Evolutionary conservation across 2,888 invertebrate genomes (phyloP), one percentile per base, ranked within the genome.

Genomic region (Dryocosmus kuriphilus): DNA sequence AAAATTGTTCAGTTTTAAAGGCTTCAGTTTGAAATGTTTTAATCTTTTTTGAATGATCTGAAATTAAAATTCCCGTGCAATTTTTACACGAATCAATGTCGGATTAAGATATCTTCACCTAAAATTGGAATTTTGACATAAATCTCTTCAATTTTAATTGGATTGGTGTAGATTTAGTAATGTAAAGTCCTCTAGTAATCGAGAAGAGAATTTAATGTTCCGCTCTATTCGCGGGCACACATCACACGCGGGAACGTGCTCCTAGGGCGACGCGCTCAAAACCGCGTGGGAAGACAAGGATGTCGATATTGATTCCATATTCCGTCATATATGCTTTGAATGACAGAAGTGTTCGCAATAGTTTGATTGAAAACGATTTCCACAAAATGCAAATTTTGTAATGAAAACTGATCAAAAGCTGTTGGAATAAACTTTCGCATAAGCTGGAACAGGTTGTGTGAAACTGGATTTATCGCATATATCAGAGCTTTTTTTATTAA

Each of bases 161-260:
- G 41, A 65, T 41, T 41, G 22, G 24, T 19, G 7, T 27, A 65
- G 38, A 19, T 65, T 65, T 35, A 65, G 24, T 41, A 65, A 65
- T 41, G 65, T 41, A 65, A 65, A 65, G 65, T 41, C 16, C 65
- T 35, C 22, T 11, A 27, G 24, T 65, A 65, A 65, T 65, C 41
- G 8, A 41, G 38, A 41, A 38, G 65, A 65, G 65, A 65, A 65
- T 65, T 65, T 65, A 65, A 65, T 65, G 65, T 65, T 27, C 38
- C 38, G 24, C 41, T 16, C 65, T 65, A 65, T 65, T 41, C 65
- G 65, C 65, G 41, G 8, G 65, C 65, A 65, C 65, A 41, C 41
- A 65, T 65, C 65, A 41, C 65, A 65, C 24, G 38, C 65, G 38
- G 24, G 35, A 35, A 65, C 65, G 65, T 65, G 65, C 38, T 65